Conservation (phyloP, 2,113 vertebrate genomes). For the Fulmarus glacialis region DNA sequence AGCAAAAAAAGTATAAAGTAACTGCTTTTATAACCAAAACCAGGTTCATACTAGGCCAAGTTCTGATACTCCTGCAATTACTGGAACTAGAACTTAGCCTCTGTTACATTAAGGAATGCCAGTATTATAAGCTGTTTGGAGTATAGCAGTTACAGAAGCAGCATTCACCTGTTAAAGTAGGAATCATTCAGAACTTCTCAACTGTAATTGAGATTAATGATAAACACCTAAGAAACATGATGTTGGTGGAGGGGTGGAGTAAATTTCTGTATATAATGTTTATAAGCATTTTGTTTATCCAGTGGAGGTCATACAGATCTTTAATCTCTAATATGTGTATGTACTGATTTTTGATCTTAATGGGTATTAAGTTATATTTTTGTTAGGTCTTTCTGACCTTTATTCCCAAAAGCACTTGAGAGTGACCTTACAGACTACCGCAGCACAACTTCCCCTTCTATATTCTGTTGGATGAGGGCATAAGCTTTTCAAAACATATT, state of each 20-base stretch:
- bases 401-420: not conserved
- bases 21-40: not conserved
- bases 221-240: not conserved
- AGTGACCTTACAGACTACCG: not conserved
- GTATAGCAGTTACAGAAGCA: not conserved
- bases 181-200: not conserved
- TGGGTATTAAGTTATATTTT: not conserved
- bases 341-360: not conserved
- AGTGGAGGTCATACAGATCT: not conserved
- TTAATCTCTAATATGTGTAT: not conserved
- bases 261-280: constrained; percentile 10
- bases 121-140: not conserved
- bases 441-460: not conserved
- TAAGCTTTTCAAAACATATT: not conserved
- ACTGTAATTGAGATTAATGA: not conserved
- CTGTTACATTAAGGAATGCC: not conserved
- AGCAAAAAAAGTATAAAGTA: not conserved
- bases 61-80: not conserved
- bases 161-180: not conserved
- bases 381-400: not conserved
- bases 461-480: not conserved
- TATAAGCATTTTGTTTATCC: not conserved
- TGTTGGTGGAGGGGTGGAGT: not conserved
- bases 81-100: not conserved
- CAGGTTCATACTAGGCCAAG: not conserved